These are phyloP conservation scores for Eupeodes latifasciatus DNA, from an alignment of 2,888 invertebrate species.

Conservation along the genomic window DNA sequence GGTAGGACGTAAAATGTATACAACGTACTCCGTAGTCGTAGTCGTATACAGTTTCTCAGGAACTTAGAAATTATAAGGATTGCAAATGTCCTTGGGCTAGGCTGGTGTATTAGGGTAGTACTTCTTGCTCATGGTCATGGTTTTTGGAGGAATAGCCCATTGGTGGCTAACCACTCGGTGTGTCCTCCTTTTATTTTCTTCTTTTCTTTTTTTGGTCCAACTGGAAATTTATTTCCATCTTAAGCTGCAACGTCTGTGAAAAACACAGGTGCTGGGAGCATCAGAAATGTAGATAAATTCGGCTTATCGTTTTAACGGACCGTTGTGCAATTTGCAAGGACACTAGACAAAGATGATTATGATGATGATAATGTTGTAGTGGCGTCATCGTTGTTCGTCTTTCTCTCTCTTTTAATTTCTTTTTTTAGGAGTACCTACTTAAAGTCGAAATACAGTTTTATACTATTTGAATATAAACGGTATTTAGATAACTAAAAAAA, in stretches of 20 bases:
- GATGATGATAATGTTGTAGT: slow-evolving; percentile 37
- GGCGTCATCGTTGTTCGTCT: not conserved
- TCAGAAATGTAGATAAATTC: slow-evolving; percentile 71
- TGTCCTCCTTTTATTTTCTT: slow-evolving; percentile 16
- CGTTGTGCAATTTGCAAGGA: slow-evolving; percentile 66
- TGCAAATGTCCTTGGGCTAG: slow-evolving; percentile 57
- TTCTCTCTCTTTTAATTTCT: not conserved
- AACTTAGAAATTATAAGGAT: slow-evolving; percentile 50
- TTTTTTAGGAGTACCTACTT: slow-evolving; percentile 21
- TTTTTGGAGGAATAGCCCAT: slow-evolving; percentile 45
- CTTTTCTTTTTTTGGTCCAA: slow-evolving; percentile 8
- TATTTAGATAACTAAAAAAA: not conserved
- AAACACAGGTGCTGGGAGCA: slow-evolving; percentile 70
- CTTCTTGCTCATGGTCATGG: slow-evolving; percentile 64
- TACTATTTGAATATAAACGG: slow-evolving; percentile 12
- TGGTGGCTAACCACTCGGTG: slow-evolving; percentile 50
- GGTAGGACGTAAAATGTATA: not conserved
- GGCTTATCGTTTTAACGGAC: slow-evolving; percentile 71
- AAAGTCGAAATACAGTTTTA: slow-evolving; percentile 11
- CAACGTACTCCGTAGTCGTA: not conserved
- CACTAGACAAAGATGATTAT: slow-evolving; percentile 52
- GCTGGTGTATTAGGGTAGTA: slow-evolving; percentile 56
- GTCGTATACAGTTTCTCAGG: slow-evolving; percentile 22
- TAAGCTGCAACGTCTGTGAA: slow-evolving; percentile 71
- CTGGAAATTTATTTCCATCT: slow-evolving; percentile 64